Conservation (phyloP, 2,113 vertebrate genomes). For the Thoracochromis brauschi region DNA sequence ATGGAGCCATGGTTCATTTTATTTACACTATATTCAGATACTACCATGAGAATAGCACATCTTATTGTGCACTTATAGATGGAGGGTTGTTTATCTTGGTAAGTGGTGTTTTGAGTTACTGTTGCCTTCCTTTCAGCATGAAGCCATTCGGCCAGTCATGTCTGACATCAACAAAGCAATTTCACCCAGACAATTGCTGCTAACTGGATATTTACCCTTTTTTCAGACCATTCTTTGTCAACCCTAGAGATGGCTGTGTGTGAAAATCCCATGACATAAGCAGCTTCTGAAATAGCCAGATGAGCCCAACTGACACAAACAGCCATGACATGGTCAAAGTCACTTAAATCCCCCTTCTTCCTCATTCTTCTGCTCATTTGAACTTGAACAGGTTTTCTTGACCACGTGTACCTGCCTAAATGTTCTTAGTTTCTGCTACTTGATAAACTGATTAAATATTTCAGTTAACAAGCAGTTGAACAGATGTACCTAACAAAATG, state of each 20-base stretch:
- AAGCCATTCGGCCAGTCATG: background rate
- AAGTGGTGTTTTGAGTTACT: background rate
- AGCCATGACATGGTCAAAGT: background rate
- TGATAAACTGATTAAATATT: background rate
- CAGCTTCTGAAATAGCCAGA: background rate
- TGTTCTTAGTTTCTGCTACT: background rate
- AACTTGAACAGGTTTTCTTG: background rate
- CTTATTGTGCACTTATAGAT: background rate
- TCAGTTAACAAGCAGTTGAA: background rate
- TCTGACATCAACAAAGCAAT: background rate
- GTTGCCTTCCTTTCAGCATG: background rate
- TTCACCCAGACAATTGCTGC: background rate
- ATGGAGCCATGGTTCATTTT: background rate
- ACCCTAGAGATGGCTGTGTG: background rate
- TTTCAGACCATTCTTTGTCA: background rate
- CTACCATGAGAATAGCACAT: background rate
- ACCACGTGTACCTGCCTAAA: background rate
- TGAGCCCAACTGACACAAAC: background rate
- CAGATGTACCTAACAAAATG: background rate
- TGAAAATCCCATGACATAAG: background rate
- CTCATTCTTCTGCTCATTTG: background rate
- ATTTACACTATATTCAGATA: background rate
- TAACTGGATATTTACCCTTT: background rate
- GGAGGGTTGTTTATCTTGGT: background rate
- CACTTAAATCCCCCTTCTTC: background rate